Base-by-base conservation (phyloP, 1,140 invertebrate species). In the Brachionus rotundiformis region DNA sequence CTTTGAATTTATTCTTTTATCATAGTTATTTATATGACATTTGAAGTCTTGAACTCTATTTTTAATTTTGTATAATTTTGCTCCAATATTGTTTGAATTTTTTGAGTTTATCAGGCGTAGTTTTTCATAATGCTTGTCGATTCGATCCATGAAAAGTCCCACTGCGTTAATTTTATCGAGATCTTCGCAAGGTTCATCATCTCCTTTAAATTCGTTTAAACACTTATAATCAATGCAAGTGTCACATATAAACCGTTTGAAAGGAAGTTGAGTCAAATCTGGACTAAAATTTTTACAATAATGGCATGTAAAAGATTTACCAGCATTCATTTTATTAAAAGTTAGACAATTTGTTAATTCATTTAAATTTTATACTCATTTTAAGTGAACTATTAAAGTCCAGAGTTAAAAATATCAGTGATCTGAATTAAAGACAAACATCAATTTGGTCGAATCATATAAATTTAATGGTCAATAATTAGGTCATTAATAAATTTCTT, bases 281-380 rank as follows among this genome's bases (percentile, higher is more conserved):
- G 44, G 36, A n/a, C 44, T 73, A 23, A 27, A 27, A 25, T 73
- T 73, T 44, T 73, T 73, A 23, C 68, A 73, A 47, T 25, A 73
- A 44, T 73, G 8, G 44, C 68, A 73, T 25, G 44, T 73, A 19
- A 19, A 73, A 13, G 39, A 41, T 27, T 73, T 73, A 11, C 44
- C 36, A 25, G 10, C 1, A 19, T 73, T 73, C 68, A 73, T 73
- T 44, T 39, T 73, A n/a, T n/a, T n/a, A n/a, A n/a, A n/a, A n/a
- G n/a, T n/a, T n/a, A n/a, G n/a, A n/a, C n/a, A n/a, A n/a, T n/a
- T n/a, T n/a, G 33, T 36, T 36, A 5, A 54, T 44, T 11, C 36
- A 25, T 47, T 73, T 23, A 10, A 13, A 11, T 44, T 44, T 41
- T 44, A 27, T 68, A 33, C 36, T 36, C 23, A 16, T 68, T 68